Conservation (phyloP, 2,797 vertebrate species). For the Lycodopsis pacificus region DNA sequence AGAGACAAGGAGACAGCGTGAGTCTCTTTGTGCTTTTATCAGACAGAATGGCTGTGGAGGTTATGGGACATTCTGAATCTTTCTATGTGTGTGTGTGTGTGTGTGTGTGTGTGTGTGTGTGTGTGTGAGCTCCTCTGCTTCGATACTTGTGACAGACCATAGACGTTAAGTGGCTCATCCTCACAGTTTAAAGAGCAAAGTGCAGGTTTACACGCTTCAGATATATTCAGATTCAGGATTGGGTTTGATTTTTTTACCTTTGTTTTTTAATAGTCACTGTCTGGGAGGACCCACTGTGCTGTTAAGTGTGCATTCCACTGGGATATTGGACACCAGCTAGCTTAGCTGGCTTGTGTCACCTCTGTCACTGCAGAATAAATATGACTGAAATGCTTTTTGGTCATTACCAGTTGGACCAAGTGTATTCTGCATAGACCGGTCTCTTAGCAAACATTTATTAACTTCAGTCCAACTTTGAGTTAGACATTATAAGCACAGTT, state of each 20-base stretch:
- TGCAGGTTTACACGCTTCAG: background rate
- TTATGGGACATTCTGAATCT: background rate
- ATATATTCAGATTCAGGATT: background rate
- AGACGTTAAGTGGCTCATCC: background rate
- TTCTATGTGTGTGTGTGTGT: background rate
- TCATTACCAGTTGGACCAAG: background rate
- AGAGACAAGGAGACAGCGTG: conserved; percentile 22
- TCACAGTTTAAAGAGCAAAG: background rate
- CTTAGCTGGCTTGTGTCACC: background rate
- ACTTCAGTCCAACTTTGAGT: background rate
- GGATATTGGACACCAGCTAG: background rate
- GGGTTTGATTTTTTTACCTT: too few relatives aligned
- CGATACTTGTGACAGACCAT: background rate
- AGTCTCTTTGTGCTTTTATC: conserved; percentile 40
- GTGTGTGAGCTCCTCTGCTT: background rate
- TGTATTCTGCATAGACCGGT: background rate
- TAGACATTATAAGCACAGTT: background rate
- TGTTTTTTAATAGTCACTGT: background rate
- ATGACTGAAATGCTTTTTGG: background rate
- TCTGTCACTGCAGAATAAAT: background rate
- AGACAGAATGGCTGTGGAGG: conserved; percentile 3
- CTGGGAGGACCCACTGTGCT: background rate
- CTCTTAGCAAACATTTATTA: background rate
- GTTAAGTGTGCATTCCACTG: background rate
- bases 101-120: background rate